phyloP scores from a whole-genome alignment of 2,888 invertebrate genomes.

The Thymelicus acteon region DNA sequence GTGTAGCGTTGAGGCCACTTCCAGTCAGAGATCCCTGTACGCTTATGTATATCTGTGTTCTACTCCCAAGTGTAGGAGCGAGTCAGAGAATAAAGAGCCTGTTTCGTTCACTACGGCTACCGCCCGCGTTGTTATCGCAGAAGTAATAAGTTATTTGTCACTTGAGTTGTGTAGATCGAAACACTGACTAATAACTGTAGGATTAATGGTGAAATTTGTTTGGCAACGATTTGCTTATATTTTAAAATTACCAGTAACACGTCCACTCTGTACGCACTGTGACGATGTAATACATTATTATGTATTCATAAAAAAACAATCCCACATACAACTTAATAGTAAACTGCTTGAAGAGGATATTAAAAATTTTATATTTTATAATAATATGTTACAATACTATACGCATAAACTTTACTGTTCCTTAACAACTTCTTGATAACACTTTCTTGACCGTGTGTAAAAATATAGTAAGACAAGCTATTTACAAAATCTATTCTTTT shows the following conservation, averaged over 20 bases:
- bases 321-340: too few species aligned
- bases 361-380: too few species aligned
- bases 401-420: too few species aligned
- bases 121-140: conserved; percentile 3
- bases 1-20: conserved; percentile 22
- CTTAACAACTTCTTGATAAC: too few species aligned
- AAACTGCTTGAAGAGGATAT: too few species aligned
- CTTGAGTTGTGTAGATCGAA: background rate
- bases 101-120: background rate
- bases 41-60: conserved; percentile 10
- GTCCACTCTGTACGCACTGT: conserved; percentile 9
- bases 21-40: conserved; percentile 26
- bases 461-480: too few species aligned
- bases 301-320: too few species aligned
- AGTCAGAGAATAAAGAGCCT: conserved; percentile 1
- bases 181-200: background rate
- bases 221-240: conserved; percentile 1
- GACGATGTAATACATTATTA: too few species aligned
- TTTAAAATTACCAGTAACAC: conserved; percentile 1
- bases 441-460: too few species aligned
- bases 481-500: conserved; percentile 27
- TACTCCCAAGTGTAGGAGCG: background rate
- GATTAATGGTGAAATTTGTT: conserved; percentile 4
- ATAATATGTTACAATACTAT: too few species aligned
- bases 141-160: background rate